These are phyloP conservation scores for Chrysolina americana DNA, from an alignment of 2,888 invertebrate genomes.

Conservation along the genomic window DNA sequence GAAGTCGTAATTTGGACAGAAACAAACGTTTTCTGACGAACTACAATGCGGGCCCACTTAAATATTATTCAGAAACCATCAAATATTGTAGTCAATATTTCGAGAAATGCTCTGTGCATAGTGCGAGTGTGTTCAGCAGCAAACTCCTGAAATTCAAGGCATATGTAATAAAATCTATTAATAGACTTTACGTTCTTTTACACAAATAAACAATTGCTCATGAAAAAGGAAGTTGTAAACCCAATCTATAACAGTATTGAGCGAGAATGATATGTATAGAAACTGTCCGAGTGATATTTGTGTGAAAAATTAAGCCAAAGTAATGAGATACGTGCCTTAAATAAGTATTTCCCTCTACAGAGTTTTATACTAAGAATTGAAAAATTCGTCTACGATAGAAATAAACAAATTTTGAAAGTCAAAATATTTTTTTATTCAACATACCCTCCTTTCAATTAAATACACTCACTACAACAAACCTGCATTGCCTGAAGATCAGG, in stretches of 20 bases:
- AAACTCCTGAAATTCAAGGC: background rate
- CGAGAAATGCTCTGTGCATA: background rate
- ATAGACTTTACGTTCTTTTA: constrained; percentile 18
- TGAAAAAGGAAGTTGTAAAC: background rate
- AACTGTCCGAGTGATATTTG: background rate
- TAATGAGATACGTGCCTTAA: too few species aligned
- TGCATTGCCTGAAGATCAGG: too few species aligned
- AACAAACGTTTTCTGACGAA: too few species aligned
- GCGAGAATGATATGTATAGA: background rate
- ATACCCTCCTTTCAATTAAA: too few species aligned
- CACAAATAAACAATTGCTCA: constrained; percentile 22
- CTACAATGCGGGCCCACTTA: too few species aligned
- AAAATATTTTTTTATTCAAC: too few species aligned
- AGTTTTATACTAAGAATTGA: too few species aligned
- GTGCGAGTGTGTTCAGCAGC: background rate
- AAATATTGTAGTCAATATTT: background rate
- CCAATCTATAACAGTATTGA: background rate
- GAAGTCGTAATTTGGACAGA: too few species aligned
- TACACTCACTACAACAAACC: too few species aligned
- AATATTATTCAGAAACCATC: background rate
- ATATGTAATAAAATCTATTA: constrained; percentile 13
- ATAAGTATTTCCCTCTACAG: too few species aligned
- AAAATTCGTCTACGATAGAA: too few species aligned
- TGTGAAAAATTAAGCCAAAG: background rate
- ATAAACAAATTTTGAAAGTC: too few species aligned